These are phyloP conservation scores for Mus spicilegus DNA, from an alignment of 2,113 vertebrate species.

Conservation along the genomic window DNA sequence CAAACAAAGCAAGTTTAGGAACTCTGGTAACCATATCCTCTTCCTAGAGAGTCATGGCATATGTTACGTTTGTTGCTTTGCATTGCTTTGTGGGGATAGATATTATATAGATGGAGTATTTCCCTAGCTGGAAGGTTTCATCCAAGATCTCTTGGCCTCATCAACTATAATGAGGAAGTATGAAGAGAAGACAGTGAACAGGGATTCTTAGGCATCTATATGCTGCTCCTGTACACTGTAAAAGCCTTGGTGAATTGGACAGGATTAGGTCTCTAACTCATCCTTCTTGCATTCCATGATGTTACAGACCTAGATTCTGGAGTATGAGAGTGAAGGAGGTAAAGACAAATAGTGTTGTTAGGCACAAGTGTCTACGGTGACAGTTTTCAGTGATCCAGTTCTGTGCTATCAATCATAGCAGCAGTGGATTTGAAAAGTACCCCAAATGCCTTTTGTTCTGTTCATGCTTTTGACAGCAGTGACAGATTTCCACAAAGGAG, in stretches of 20 bases:
- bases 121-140: background rate
- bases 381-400: constrained; percentile 14
- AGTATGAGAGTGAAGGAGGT: background rate
- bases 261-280: background rate
- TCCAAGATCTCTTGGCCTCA: background rate
- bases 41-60: background rate
- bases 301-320: background rate
- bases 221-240: background rate
- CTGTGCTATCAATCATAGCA: constrained; percentile 51
- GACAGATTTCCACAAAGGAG: constrained; percentile 47
- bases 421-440: constrained; percentile 46
- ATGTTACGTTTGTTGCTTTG: background rate
- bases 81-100: background rate
- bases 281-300: background rate
- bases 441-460: constrained; percentile 57
- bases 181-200: accelerated
- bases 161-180: background rate
- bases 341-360: constrained; percentile 44
- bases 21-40: background rate
- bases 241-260: background rate
- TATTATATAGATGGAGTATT: background rate
- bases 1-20: background rate
- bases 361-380: background rate
- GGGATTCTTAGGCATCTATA: background rate
- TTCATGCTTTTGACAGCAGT: constrained; percentile 25